Conservation (phyloP, 2,888 invertebrate genomes). For the Ditylenchus weischeri region DNA sequence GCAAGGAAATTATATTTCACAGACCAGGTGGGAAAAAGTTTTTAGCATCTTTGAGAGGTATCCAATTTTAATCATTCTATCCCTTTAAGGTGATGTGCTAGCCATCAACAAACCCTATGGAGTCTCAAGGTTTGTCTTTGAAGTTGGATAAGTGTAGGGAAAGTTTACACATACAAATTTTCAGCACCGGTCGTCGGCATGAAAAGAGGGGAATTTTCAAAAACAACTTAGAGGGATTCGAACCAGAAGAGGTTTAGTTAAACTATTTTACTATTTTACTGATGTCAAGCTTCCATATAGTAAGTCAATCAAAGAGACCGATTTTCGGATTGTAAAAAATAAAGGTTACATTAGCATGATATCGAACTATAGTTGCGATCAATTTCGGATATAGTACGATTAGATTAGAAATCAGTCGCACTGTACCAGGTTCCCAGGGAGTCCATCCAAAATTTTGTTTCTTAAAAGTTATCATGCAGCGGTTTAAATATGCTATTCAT, state of each 20-base stretch:
- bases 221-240: background rate
- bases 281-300: too few relatives aligned
- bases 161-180: background rate
- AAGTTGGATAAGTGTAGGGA: conserved; percentile 6
- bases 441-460: too few relatives aligned
- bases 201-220: too few relatives aligned
- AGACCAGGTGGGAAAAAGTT: background rate
- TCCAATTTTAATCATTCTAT: background rate
- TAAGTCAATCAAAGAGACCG: too few relatives aligned
- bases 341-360: too few relatives aligned
- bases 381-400: too few relatives aligned
- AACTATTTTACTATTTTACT: background rate
- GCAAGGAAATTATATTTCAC: background rate
- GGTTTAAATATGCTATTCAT: too few relatives aligned
- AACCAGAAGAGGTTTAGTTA: background rate
- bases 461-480: too few relatives aligned
- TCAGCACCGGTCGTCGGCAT: background rate
- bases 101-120: conserved; percentile 24
- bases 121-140: conserved; percentile 9
- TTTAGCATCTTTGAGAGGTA: background rate
- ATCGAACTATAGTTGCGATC: too few relatives aligned
- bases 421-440: too few relatives aligned
- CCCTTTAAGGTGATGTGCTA: conserved; percentile 13
- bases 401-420: too few relatives aligned
- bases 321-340: too few relatives aligned